phyloP scores from a whole-genome alignment of 2,113 vertebrate genomes.

The Salvelinus namaycush region DNA sequence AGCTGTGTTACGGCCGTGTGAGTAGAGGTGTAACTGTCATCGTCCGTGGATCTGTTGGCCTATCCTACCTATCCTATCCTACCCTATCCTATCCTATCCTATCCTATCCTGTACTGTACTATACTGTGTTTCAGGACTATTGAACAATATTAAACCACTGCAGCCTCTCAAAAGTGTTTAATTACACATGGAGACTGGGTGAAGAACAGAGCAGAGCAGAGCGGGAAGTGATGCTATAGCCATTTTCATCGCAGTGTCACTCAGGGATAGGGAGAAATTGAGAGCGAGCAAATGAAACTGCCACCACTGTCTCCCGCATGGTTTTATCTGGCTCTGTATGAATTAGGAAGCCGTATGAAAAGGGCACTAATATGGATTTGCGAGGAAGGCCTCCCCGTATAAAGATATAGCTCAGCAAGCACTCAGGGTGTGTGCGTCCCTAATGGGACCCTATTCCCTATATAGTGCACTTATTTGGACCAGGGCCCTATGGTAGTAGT shows the following conservation, averaged over 20 bases:
- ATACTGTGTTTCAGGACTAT: neutral
- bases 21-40: too few relatives aligned
- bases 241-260: constrained; percentile 59
- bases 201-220: too few relatives aligned
- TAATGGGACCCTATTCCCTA: too few relatives aligned
- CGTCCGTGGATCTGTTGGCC: too few relatives aligned
- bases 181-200: too few relatives aligned
- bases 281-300: constrained; percentile 52
- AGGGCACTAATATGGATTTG: constrained; percentile 50
- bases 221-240: constrained; percentile 16
- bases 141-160: too few relatives aligned
- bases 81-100: too few relatives aligned
- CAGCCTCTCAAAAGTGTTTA: too few relatives aligned
- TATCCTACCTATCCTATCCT: too few relatives aligned
- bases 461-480: too few relatives aligned
- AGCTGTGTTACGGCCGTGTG: too few relatives aligned
- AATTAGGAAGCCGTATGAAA: constrained; percentile 53
- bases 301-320: constrained; percentile 47
- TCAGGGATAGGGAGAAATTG: constrained; percentile 41
- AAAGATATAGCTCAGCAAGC: constrained; percentile 39
- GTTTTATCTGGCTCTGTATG: constrained; percentile 49
- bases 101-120: neutral
- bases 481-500: too few relatives aligned
- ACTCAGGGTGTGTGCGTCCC: neutral
- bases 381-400: constrained; percentile 19